These are phyloP conservation scores for Malaclemys terrapin DNA, from an alignment of 2,113 vertebrate genomes.

Conservation along the genomic window DNA sequence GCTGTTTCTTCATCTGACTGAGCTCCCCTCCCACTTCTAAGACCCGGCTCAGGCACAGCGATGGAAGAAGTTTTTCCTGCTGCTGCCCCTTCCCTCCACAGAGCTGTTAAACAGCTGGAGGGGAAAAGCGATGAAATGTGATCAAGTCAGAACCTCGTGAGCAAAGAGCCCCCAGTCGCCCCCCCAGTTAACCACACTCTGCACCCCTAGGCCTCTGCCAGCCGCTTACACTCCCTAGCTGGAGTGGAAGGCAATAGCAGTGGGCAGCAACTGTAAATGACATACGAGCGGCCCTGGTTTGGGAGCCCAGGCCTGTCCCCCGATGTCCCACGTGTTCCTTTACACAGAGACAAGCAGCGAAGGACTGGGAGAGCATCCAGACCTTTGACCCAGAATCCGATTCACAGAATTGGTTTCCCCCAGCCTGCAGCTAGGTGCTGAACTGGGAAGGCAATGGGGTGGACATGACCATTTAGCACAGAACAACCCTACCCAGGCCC, in stretches of 20 bases:
- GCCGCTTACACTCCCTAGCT: neutral
- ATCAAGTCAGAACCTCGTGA: neutral
- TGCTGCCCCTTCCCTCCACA: neutral
- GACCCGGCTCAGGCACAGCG: neutral
- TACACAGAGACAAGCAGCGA: neutral
- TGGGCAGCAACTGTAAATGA: neutral
- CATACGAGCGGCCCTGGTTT: neutral
- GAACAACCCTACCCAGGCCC: neutral
- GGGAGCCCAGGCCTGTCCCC: neutral
- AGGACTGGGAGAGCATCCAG: neutral
- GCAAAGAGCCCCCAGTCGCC: too few species aligned
- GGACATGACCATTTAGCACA: neutral
- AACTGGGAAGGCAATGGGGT: neutral
- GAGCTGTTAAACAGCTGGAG: neutral
- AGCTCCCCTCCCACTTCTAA: neutral
- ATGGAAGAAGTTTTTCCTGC: neutral
- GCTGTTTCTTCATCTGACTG: neutral
- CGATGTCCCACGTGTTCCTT: neutral
- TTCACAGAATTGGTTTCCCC: neutral
- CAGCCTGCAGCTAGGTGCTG: neutral
- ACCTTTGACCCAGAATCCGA: neutral
- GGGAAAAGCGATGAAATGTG: neutral
- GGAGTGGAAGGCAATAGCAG: neutral
- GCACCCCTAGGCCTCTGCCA: neutral
- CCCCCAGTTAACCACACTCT: neutral